Base-by-base conservation (phyloP, 2,888 invertebrate genomes). In the Pogonocherus hispidulus region DNA sequence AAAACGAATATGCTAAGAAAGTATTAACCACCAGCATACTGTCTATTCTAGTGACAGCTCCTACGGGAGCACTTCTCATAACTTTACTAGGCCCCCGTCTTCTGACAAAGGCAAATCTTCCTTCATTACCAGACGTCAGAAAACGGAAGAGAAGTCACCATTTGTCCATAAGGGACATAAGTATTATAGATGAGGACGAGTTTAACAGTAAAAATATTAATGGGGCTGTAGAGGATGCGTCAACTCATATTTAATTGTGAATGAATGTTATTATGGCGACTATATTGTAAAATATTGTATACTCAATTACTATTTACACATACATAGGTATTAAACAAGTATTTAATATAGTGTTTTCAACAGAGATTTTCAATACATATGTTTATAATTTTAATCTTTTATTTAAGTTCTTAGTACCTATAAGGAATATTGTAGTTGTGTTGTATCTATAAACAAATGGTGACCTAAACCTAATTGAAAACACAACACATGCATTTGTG, bases 151-250 rank as follows among this genome's bases (percentile, higher is more conserved):
- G 94, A 74, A 92, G 93, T 55, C 92, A 94, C 81, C 88, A 94
- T 69, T 94, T 94, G 2, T 95, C 95, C 0, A 92, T 95, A 64
- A 90, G 95, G 54, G 95, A 95, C 83, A 95, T 95, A 71, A 93
- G 94, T 73, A 94, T 95, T 83, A 94, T 94, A 82, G 93, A 94
- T 80, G 94, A 94, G 81, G 93, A 93, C 78, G 94, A 94, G 74
- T 89, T 93, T 74, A 54, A 63, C 6, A 67, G 74, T 27, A 41
- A 55, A 86, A 16, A 87, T 78, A 86, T 85, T 9, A 86, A 86
- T 27, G 57, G 27, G 1, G 22, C 55, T 1, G 62, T 18, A 9
- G 62, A 63, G 11, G 22, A 55, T n/a, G 55, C 11, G 1, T 5
- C 18, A 8, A 57, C 23, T 18, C 22, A 18, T 16, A 57, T 57